Conservation (phyloP, 2,113 vertebrate genomes). For the Pyrgilauda ruficollis region DNA sequence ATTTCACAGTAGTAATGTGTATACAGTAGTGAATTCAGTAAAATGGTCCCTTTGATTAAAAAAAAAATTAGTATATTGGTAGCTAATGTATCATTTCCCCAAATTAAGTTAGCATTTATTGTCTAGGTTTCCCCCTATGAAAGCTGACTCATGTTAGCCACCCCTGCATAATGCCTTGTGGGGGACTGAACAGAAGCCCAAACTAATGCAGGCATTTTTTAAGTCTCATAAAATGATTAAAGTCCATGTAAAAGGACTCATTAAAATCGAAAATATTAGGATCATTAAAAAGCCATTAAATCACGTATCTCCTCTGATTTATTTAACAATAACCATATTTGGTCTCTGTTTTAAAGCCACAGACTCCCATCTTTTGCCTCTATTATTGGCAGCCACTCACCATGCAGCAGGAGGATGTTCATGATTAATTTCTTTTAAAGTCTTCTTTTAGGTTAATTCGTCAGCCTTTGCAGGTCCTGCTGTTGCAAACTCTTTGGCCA, state of each 20-base stretch:
- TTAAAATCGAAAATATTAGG: constrained; percentile 94
- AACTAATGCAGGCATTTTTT: constrained; percentile 93
- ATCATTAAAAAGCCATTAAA: constrained; percentile 98
- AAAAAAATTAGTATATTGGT: not conserved
- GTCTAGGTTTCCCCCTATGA: not conserved
- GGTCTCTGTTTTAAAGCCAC: constrained; percentile 61
- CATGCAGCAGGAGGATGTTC: not conserved
- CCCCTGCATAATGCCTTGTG: constrained; percentile 70
- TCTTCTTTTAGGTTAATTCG: not conserved
- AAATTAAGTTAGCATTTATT: constrained; percentile 39
- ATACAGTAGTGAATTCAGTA: not conserved
- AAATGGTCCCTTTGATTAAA: not conserved
- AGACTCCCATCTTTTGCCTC: constrained; percentile 34
- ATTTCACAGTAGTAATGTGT: not conserved
- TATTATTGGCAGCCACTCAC: not conserved
- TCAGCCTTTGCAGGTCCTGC: not conserved
- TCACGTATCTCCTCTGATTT: constrained; percentile 85
- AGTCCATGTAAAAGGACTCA: constrained; percentile 89
- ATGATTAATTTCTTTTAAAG: not conserved
- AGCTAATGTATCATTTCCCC: not conserved
- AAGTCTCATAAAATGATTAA: constrained; percentile 90
- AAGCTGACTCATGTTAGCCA: constrained; percentile 60
- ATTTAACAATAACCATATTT: constrained; percentile 76
- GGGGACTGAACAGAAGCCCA: constrained; percentile 86
- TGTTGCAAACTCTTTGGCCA: not conserved